Percentiles rank a stretch among this genome's conserved stretches.
Conservation (phyloP, 2,797 vertebrate species). For the Crax fasciolata region DNA sequence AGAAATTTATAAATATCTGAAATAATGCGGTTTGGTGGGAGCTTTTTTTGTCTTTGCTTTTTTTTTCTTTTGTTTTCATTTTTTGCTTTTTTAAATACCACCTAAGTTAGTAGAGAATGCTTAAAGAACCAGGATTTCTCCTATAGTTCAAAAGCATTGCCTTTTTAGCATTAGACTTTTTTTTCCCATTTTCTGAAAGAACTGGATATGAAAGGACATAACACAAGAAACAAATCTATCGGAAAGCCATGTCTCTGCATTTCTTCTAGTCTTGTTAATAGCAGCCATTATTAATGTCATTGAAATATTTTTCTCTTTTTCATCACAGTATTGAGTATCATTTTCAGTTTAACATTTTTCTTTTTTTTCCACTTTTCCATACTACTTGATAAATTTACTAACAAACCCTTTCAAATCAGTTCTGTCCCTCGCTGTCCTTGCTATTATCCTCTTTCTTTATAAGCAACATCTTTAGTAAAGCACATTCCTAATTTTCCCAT, state of each 20-base stretch:
- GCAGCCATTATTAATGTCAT: background rate
- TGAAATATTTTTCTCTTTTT: background rate
- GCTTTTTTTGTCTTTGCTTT: background rate
- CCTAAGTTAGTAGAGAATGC: background rate
- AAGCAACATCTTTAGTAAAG: background rate
- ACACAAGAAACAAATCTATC: background rate
- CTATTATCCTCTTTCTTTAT: background rate
- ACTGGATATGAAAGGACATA: background rate
- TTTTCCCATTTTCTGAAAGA: background rate
- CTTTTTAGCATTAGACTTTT: background rate
- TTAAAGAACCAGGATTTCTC: background rate
- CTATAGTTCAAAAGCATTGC: background rate
- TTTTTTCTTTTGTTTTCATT: background rate
- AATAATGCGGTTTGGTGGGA: background rate
- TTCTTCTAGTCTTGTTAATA: background rate
- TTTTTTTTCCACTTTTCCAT: background rate
- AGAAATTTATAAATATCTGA: background rate
- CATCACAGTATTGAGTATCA: background rate
- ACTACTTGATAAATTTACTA: background rate
- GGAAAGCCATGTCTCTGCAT: background rate
- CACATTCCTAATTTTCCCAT: background rate
- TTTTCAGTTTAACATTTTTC: background rate
- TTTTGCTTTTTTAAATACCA: background rate
- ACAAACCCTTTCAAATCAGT: background rate
- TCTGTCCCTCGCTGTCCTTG: background rate